Evolutionary conservation across 2,113 vertebrate species (phyloP), one percentile per base, ranked within the genome.

Genomic region (Centropus bengalensis): DNA sequence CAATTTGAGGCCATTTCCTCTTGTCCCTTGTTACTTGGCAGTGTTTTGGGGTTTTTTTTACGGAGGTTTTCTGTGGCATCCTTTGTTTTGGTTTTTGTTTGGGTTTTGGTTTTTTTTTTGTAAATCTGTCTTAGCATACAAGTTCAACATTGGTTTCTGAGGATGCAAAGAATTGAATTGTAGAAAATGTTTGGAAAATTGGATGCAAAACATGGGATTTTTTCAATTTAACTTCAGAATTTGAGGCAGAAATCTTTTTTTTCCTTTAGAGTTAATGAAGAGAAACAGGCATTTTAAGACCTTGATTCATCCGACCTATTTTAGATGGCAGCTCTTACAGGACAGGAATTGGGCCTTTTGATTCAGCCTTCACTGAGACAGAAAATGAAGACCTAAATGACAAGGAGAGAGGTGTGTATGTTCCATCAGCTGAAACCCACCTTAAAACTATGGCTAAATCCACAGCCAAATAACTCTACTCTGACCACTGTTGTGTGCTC

Each of bases 361-460:
- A 36, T 19, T 59, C 38, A 76, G 33, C 16, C 16, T 85, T 79
- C 42, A 36, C n/a, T 0, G 0, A 17, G 27, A 51, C 4, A 68
- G 4, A 47, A 60, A 70, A 79, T 20, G 13, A 12, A 52, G 9
- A 6, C 10, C 28, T 33, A 47, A 40, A 63, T 12, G 14, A 19
- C 10, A 11, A 82, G 32, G 32, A 59, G 58, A 63, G 49, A 54
- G 4, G 15, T 58, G 15, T 23, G 11, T 30, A 17, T 1, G 0
- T 36, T 49, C 22, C n/a, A 76, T 45, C 9, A 55, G 33, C 28
- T 67, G 52, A 59, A 88, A 60, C 2, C 6, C 49, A 17, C 24
- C 63, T 42, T 42, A n/a, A 73, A 49, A 76, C 6, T 5, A 20
- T 3, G 8, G 51, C 16, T 82, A 32, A 73, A 73, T 33, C 71